Evolutionary conservation across 2,113 vertebrate genomes (phyloP).

Genomic region (Plectropomus leopardus): DNA sequence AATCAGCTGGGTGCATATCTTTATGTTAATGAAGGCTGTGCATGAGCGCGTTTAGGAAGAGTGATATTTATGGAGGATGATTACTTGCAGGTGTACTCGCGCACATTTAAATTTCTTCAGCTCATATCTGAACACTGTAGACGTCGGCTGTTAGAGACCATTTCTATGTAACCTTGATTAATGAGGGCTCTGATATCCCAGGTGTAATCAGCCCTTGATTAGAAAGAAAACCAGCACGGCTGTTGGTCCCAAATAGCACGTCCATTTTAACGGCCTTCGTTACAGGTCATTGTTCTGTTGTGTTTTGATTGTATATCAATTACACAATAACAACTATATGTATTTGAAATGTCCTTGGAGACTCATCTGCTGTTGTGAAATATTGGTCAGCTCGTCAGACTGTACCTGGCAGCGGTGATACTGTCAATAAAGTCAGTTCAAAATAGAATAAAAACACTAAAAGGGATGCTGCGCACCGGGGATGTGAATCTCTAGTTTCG

Average conservation of each 20-base stretch:
- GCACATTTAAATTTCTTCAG: slow-evolving; percentile 9
- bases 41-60: not conserved
- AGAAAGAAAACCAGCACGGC: slow-evolving; percentile 8
- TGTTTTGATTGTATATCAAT: not conserved
- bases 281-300: not conserved
- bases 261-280: slow-evolving; percentile 5
- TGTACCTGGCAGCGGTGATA: not conserved
- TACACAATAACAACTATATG: not conserved
- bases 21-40: slow-evolving; percentile 41
- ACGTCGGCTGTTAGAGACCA: slow-evolving; percentile 1
- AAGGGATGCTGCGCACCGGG: not conserved
- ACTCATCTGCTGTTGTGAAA: not conserved
- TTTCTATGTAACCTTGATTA: slow-evolving; percentile 49
- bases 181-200: slow-evolving; percentile 37
- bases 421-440: not conserved
- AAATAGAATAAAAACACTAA: not conserved
- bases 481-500: too few species aligned
- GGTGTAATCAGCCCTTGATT: slow-evolving; percentile 56
- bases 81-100: slow-evolving; percentile 39
- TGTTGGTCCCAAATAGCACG: slow-evolving; percentile 16
- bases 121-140: slow-evolving; percentile 8
- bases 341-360: too few species aligned
- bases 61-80: slow-evolving; percentile 28
- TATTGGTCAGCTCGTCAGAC: not conserved
- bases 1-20: slow-evolving; percentile 46